A percentile compares a stretch with the other conserved stretches of the same genome.
phyloP scores from a whole-genome alignment of 2,888 invertebrate species.

The Catocala nupta region DNA sequence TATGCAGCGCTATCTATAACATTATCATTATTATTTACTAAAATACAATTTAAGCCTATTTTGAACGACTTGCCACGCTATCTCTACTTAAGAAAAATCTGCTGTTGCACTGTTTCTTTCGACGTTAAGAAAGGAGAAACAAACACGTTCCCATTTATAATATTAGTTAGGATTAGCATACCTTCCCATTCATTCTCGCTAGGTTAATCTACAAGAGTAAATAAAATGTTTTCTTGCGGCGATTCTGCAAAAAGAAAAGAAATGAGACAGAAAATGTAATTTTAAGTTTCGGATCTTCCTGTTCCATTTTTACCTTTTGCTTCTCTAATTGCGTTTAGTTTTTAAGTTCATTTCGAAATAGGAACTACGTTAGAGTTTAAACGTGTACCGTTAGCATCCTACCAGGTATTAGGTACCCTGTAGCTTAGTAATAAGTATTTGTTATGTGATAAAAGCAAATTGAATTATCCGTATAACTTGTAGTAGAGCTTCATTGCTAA shows the following conservation, averaged over 20 bases:
- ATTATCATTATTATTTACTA: no score
- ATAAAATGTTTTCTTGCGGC: constrained; percentile 16
- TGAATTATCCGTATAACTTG: no score
- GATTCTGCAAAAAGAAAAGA: constrained; percentile 11
- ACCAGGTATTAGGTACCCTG: background rate
- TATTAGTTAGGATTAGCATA: no score
- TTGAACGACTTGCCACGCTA: no score
- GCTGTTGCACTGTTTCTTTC: no score
- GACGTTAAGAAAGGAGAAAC: no score
- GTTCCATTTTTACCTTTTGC: constrained; percentile 5
- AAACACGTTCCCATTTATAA: no score
- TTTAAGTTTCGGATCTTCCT: constrained; percentile 11
- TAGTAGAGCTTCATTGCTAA: no score
- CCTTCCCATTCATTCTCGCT: background rate
- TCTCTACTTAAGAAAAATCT: no score
- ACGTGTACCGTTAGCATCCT: background rate
- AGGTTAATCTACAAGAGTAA: constrained; percentile 10
- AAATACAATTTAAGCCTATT: no score
- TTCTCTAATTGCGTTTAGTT: constrained; percentile 14
- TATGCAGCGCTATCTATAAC: no score
- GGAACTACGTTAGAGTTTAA: background rate
- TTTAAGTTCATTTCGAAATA: constrained; percentile 11
- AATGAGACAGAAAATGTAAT: constrained; percentile 13
- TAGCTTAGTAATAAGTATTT: background rate
- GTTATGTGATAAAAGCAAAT: no score